Percentiles rank a stretch among this genome's conserved stretches.
phyloP scores from a whole-genome alignment of 2,797 vertebrate genomes.

The Tenualosa ilisha region DNA sequence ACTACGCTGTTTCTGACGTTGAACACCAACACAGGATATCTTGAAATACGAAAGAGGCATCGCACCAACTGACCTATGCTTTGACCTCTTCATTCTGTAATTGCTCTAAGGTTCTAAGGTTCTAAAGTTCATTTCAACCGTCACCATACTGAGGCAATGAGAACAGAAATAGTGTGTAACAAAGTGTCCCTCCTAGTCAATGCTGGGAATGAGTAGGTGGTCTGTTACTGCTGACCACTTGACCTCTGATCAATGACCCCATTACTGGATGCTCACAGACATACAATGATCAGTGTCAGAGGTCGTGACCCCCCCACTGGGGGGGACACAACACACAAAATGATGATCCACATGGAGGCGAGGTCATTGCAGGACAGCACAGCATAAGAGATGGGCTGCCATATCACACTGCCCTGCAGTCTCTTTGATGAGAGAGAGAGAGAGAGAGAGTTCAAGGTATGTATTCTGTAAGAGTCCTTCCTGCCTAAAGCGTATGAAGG shows the following conservation, averaged over 20 bases:
- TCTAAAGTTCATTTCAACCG: neutral
- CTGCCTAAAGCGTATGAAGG: neutral
- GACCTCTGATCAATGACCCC: neutral
- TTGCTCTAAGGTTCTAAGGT: neutral
- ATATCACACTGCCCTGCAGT: neutral
- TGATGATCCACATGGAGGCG: neutral
- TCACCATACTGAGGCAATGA: neutral
- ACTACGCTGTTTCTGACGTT: neutral
- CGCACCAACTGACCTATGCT: neutral
- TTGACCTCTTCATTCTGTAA: neutral
- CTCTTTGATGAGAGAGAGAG: neutral
- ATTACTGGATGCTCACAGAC: neutral
- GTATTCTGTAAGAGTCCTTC: neutral
- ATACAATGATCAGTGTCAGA: neutral
- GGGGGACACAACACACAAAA: neutral
- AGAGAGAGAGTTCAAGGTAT: neutral
- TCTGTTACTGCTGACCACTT: neutral
- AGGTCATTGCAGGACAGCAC: neutral
- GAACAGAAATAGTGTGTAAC: neutral
- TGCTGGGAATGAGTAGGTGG: neutral
- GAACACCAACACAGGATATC: neutral
- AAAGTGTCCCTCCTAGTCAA: neutral
- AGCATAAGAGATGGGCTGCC: neutral
- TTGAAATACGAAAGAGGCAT: no score
- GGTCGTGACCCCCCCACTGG: neutral